These are phyloP conservation scores for Selenia dentaria DNA, from an alignment of 2,888 invertebrate genomes.

Conservation along the genomic window DNA sequence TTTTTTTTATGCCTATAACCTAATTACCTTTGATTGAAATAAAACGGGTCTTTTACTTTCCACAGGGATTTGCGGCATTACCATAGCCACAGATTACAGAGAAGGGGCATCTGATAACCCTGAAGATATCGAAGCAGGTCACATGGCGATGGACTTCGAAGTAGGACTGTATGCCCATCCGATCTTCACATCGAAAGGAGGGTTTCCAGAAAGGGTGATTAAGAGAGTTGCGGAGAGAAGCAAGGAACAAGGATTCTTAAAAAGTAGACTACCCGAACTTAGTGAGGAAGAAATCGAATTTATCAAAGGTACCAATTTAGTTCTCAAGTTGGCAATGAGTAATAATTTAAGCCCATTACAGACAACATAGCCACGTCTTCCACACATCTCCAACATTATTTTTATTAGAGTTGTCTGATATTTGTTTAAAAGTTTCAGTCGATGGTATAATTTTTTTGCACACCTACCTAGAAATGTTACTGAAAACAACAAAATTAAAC, in stretches of 20 bases:
- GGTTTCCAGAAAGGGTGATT: conserved; percentile 74
- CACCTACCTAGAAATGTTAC: too few relatives aligned
- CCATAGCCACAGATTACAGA: conserved; percentile 63
- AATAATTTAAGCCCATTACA: too few relatives aligned
- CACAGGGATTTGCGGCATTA: conserved; percentile 62
- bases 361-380: too few relatives aligned
- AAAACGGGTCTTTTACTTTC: too few relatives aligned
- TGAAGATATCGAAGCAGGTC: conserved; percentile 54
- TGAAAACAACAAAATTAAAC: too few relatives aligned
- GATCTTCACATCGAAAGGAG: conserved; percentile 70
- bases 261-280: conserved; percentile 75
- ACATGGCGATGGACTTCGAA: conserved; percentile 58
- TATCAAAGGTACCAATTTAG: conserved; percentile 67
- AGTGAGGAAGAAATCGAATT: conserved; percentile 62
- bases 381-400: too few relatives aligned
- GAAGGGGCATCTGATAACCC: conserved; percentile 50
- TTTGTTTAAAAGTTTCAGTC: too few relatives aligned
- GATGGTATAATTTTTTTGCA: too few relatives aligned
- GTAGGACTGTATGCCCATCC: conserved; percentile 73
- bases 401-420: too few relatives aligned
- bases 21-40: too few relatives aligned
- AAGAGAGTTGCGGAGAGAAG: conserved; percentile 69
- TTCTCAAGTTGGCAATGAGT: too few relatives aligned
- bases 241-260: conserved; percentile 65
- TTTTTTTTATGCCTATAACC: too few relatives aligned